These are phyloP conservation scores for Ciconia boyciana DNA, from an alignment of 2,113 vertebrate species.

Conservation along the genomic window DNA sequence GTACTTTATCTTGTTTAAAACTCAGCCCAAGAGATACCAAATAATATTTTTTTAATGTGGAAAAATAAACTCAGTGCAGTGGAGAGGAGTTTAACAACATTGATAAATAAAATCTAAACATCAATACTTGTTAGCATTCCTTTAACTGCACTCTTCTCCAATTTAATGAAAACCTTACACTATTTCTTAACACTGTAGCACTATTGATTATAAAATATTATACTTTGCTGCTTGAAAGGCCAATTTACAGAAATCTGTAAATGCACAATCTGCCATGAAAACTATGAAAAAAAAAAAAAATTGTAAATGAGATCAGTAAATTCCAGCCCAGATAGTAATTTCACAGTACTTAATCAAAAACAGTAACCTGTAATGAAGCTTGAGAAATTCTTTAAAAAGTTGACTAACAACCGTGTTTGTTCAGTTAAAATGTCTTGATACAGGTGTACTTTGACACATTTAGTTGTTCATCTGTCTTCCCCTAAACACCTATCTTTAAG, in stretches of 20 bases:
- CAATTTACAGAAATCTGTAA: constrained; percentile 40
- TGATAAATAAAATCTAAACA: constrained; percentile 86
- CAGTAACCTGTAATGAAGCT: background rate
- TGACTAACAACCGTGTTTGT: background rate
- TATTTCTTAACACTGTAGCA: constrained; percentile 47
- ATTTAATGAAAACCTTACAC: constrained; percentile 81
- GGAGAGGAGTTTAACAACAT: constrained; percentile 76
- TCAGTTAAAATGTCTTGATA: background rate
- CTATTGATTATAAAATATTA: constrained; percentile 79
- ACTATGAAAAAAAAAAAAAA: constrained; percentile 20
- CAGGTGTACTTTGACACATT: background rate
- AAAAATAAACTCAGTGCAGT: constrained; percentile 74
- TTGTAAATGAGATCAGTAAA: constrained; percentile 30
- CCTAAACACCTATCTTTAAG: background rate
- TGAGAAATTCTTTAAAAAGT: background rate
- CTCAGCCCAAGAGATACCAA: constrained; percentile 49
- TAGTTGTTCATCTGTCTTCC: background rate
- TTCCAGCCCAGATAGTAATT: constrained; percentile 33
- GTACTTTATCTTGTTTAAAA: constrained; percentile 71
- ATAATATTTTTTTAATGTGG: constrained; percentile 56
- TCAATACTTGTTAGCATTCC: constrained; percentile 87
- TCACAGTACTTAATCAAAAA: background rate
- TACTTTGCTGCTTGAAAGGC: constrained; percentile 81
- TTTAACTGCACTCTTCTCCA: constrained; percentile 76
- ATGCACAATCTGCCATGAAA: background rate